Percentiles rank a stretch among this genome's conserved stretches.
phyloP scores from a whole-genome alignment of 2,888 invertebrate genomes.

The Luperina testacea region DNA sequence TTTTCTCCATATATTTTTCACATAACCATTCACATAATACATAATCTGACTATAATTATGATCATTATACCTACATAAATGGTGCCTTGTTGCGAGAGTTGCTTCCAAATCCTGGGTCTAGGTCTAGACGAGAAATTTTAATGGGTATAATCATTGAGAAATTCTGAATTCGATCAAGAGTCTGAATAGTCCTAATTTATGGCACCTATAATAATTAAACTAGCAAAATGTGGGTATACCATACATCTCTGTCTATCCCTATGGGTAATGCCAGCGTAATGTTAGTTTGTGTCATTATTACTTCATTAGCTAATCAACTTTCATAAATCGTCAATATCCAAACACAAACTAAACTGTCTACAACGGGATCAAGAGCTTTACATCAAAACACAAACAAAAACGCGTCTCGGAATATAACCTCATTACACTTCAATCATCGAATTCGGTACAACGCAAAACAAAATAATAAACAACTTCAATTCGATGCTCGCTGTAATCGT shows the following conservation, averaged over 20 bases:
- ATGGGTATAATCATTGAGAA: background rate
- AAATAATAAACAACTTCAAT: slow-evolving; percentile 73
- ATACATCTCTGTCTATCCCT: too few relatives aligned
- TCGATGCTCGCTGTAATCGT: slow-evolving; percentile 75
- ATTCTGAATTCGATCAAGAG: background rate
- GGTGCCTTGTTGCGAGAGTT: background rate
- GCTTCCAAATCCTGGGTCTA: too few relatives aligned
- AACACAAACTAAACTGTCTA: slow-evolving; percentile 26
- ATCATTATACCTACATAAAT: background rate
- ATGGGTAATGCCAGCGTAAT: too few relatives aligned
- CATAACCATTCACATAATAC: too few relatives aligned
- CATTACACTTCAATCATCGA: slow-evolving; percentile 72
- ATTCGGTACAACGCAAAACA: slow-evolving; percentile 67
- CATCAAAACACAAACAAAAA: slow-evolving; percentile 52
- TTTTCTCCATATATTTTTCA: background rate
- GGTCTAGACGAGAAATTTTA: too few relatives aligned
- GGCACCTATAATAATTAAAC: background rate
- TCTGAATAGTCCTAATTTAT: background rate
- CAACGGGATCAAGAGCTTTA: slow-evolving; percentile 24
- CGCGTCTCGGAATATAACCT: slow-evolving; percentile 58
- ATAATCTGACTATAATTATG: background rate
- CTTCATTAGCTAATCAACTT: background rate
- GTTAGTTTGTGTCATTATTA: background rate
- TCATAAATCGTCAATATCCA: background rate
- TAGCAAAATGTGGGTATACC: background rate